Conservation (phyloP, 1,140 invertebrate genomes). For the Ditylenchus dipsaci region DNA sequence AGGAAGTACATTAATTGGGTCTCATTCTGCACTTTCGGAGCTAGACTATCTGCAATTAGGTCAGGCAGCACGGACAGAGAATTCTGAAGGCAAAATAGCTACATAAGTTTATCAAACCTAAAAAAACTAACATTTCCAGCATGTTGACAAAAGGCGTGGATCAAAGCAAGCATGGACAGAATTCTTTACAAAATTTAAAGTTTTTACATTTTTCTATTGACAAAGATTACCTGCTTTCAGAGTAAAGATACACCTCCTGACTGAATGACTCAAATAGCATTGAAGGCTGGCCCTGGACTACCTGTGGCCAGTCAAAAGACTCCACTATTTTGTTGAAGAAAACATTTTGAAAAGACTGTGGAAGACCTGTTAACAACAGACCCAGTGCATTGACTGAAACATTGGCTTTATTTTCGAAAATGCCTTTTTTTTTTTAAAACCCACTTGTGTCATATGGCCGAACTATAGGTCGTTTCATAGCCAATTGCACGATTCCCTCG, state of each 20-base stretch:
- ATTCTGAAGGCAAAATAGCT: conserved; percentile 12
- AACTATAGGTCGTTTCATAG: conserved; percentile 27
- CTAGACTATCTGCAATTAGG: conserved; percentile 16
- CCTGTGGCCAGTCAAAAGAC: conserved; percentile 41
- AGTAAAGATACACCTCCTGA: conserved; percentile 36
- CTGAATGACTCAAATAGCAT: conserved; percentile 39
- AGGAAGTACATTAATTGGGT: conserved; percentile 41
- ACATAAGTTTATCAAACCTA: neutral
- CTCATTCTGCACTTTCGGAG: conserved; percentile 40
- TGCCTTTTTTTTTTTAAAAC: conserved; percentile 2
- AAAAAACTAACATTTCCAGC: conserved; percentile 27
- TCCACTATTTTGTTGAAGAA: conserved; percentile 33
- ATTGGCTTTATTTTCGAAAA: too few relatives aligned
- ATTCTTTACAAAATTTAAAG: neutral
- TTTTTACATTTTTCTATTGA: too few relatives aligned
- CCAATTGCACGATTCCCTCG: conserved; percentile 33
- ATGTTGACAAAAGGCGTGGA: conserved; percentile 40
- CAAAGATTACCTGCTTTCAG: conserved; percentile 28
- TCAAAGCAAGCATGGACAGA: conserved; percentile 39
- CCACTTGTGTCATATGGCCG: conserved; percentile 29
- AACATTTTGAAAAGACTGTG: conserved; percentile 30
- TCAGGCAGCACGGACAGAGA: conserved; percentile 24
- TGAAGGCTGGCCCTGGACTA: conserved; percentile 21
- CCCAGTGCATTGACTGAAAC: conserved; percentile 32
- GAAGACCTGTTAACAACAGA: conserved; percentile 32